Base-by-base conservation (phyloP, 2,113 vertebrate species). In the Delphinus delphis region DNA sequence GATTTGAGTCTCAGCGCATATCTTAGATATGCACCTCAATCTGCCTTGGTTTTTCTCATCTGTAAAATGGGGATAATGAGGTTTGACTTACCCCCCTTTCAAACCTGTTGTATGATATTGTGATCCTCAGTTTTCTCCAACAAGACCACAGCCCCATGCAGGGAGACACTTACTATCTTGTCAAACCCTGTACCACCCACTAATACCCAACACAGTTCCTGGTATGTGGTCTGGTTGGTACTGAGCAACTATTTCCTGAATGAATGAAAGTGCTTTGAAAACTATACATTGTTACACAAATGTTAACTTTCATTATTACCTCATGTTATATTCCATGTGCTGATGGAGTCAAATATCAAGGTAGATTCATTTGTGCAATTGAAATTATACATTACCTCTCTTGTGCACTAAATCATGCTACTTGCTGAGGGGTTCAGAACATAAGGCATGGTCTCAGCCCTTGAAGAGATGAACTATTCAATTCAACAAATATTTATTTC, bases 401-500 rank as follows among this genome's bases (percentile, higher is more conserved):
- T 70, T 31, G 11, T 71, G 74, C 23, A 38, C 63, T 97, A 41
- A 38, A 67, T 71, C 81, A 58, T 26, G 65, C 74, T 88, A 2
- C 38, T 82, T 80, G 50, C 92, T 31, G 20, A 77, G n/a, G 65
- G 31, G 84, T 93, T 95, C 65, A 67, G 50, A 87, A 88, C 38
- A 17, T 8, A 7, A 73, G 17, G 58, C 70, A 38, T 47, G 8
- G 60, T 44, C 31, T 84, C 25, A 11, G 58, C 31, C 70, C 58
- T 96, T 36, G 8, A 95, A 90, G 50, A 90, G 44, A 87, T 21
- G 25, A 12, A 71, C 95, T 53, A 20, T 88, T 97, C 95, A 73
- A 25, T 77, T 83, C 77, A 88, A 47, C 65, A 85, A 74, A 97
- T 60, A 84, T 89, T 93, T 76, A 55, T 95, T 90, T 96, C 73